A percentile compares a stretch with the other conserved stretches of the same genome.
phyloP scores from a whole-genome alignment of 2,113 vertebrate genomes.

The Archilochus colubris region DNA sequence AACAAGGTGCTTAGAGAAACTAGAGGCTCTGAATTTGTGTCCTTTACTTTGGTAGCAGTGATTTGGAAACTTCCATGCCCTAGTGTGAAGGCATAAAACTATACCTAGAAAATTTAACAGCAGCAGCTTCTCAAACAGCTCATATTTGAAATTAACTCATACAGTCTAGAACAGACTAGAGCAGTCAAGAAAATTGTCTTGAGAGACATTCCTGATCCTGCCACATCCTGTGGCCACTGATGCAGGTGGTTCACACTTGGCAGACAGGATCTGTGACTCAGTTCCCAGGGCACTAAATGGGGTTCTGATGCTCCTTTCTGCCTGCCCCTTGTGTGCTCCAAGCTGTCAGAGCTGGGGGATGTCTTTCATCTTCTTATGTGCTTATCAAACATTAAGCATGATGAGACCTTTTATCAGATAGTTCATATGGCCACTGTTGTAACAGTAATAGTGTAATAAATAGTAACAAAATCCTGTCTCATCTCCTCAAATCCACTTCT shows the following conservation, averaged over 20 bases:
- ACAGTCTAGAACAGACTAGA: not conserved
- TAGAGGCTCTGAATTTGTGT: not conserved
- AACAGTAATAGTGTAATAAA: not conserved
- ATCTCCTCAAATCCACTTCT: not conserved
- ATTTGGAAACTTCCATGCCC: not conserved
- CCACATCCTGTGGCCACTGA: rapidly evolving
- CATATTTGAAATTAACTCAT: not conserved
- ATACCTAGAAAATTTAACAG: not conserved
- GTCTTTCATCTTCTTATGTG: not conserved
- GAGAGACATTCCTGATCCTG: not conserved
- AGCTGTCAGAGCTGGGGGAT: not conserved
- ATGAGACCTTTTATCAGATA: not conserved
- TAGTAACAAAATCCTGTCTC: not conserved
- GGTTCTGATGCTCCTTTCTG: not conserved
- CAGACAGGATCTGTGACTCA: not conserved
- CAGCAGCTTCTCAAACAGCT: not conserved
- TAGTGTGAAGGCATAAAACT: not conserved
- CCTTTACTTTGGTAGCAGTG: not conserved
- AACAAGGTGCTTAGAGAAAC: not conserved
- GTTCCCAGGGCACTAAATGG: not conserved
- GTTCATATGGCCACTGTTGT: not conserved
- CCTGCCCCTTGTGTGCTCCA: not conserved
- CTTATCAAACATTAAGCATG: not conserved
- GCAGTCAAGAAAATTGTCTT: not conserved
- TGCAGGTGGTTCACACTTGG: not conserved